Evolutionary conservation across 2,888 invertebrate genomes (phyloP).

Genomic region (Platycheirus rosarum): DNA sequence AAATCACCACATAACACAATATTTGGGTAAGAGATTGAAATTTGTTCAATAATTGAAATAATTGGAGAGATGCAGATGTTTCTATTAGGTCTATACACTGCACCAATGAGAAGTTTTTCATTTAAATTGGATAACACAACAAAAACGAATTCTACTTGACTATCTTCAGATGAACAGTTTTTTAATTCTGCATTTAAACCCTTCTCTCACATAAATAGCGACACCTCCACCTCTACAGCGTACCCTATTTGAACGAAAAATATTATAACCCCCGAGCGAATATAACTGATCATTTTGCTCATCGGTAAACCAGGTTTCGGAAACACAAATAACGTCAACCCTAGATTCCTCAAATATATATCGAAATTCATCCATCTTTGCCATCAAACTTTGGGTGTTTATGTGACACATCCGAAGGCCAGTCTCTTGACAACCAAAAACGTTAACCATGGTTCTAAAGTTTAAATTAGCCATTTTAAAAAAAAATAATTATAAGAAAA

Average conservation of each 20-base stretch:
- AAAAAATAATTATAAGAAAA: no score
- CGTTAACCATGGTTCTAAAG: neutral
- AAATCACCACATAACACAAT: no score
- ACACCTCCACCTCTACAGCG: constrained; percentile 9
- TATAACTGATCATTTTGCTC: no score
- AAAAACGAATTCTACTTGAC: neutral
- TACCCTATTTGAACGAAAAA: neutral
- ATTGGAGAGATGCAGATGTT: no score
- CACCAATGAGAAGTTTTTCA: neutral
- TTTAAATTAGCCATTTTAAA: neutral
- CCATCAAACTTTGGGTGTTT: constrained; percentile 5
- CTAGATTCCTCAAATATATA: constrained; percentile 2
- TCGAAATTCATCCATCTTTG: constrained; percentile 24
- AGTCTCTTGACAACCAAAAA: neutral
- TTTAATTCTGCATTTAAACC: constrained; percentile 1
- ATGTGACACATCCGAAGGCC: constrained; percentile 8
- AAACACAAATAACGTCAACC: constrained; percentile 22
- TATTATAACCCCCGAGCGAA: no score
- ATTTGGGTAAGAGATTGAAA: no score
- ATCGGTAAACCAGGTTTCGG: no score
- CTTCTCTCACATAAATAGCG: constrained; percentile 12
- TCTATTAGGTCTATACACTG: no score
- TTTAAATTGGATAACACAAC: neutral
- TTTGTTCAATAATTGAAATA: no score
- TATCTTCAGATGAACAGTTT: neutral